Evolutionary conservation across 2,888 invertebrate genomes (phyloP).

Genomic region (Meganola albula): DNA sequence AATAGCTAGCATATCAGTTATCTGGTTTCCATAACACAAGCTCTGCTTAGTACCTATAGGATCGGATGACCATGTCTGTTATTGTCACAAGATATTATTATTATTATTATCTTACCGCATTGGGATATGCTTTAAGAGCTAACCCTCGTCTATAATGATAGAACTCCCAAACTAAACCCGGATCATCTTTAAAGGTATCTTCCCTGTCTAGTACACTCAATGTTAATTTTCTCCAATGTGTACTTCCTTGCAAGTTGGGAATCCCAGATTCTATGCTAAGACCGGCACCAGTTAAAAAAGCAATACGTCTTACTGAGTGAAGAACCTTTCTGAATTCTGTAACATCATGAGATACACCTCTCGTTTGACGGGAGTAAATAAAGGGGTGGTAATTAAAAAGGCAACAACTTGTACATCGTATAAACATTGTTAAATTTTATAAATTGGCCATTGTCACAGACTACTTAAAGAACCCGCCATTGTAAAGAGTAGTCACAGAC

Average conservation of each 20-base stretch:
- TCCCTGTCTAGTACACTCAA: slow-evolving; percentile 83
- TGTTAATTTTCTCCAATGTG: slow-evolving; percentile 87
- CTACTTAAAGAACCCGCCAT: too few species aligned
- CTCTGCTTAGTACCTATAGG: too few species aligned
- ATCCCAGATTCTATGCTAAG: slow-evolving; percentile 91
- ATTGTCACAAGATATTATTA: too few species aligned
- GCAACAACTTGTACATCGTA: too few species aligned
- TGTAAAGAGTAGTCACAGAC: too few species aligned
- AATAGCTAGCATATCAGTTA: too few species aligned
- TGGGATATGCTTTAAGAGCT: slow-evolving; percentile 84
- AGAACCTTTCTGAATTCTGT: slow-evolving; percentile 77
- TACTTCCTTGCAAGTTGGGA: slow-evolving; percentile 90
- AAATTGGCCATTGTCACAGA: too few species aligned
- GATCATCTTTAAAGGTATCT: slow-evolving; percentile 82
- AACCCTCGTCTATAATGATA: slow-evolving; percentile 90
- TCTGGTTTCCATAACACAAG: too few species aligned
- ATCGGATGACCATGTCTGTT: too few species aligned
- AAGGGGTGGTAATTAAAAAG: too few species aligned
- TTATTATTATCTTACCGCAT: slow-evolving; percentile 74
- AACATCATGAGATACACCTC: slow-evolving; percentile 64
- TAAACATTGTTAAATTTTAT: too few species aligned
- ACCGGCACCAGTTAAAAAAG: slow-evolving; percentile 87
- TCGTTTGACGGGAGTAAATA: too few species aligned
- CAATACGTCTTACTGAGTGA: slow-evolving; percentile 79
- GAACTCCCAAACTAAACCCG: slow-evolving; percentile 93